Evolutionary conservation across 2,888 invertebrate species (phyloP), one percentile per base, ranked within the genome.

Genomic region (Hyppa rectilinea): DNA sequence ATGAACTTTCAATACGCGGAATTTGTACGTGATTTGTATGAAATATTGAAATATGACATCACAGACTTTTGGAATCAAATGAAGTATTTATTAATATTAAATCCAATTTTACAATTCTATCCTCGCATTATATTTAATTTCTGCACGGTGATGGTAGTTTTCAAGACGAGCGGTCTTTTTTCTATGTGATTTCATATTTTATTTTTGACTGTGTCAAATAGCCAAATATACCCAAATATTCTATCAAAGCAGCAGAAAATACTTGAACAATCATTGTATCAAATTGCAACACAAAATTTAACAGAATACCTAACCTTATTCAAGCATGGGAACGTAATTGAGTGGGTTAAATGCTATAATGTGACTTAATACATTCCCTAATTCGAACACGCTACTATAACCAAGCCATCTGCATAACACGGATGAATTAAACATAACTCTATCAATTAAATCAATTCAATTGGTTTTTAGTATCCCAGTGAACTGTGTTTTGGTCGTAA

Each of bases 381-480:
- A 80, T 67, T 56, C 49, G 20, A 56, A 10, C 34, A 59, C 47
- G 40, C 63, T 9, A 68, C 62, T 50, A n/a, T 3, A 29, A n/a
- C 31, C 14, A 40, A 40, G 34, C 17, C 9, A 75, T 80, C n/a
- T 64, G n/a, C 55, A 60, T 80, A 67, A 71, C 67, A 29, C 23
- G 40, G n/a, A 58, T 70, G 59, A 64, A 80, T 80, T 69, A 67
- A 63, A 75, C 77, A 69, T 68, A 47, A 36, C 45, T 52, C 47
- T 40, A 67, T 31, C 45, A 56, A 80, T 75, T 40, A 45, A 62
- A 62, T 60, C 49, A 49, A 55, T 47, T 55, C 29, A 43, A 59
- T 80, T 47, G 36, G 56, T 74, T 55, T 36, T 64, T 36, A 29
- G 29, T 59, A 43, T 53, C n/a, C 47, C n/a, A n/a, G 36, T 7